phyloP scores from a whole-genome alignment of 2,113 vertebrate species.

The Rafetus swinhoei region DNA sequence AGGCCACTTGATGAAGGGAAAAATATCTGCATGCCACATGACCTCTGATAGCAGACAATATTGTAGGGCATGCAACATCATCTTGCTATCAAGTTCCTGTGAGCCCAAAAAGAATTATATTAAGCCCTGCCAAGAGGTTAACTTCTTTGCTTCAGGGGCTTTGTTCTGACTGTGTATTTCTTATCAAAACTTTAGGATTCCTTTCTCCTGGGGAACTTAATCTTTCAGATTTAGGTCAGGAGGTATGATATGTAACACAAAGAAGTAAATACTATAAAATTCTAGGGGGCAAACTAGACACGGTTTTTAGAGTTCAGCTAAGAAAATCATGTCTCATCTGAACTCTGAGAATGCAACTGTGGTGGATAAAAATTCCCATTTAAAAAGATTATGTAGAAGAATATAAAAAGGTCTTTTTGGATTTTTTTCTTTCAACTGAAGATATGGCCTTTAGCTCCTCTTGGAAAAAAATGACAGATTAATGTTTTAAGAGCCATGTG shows the following conservation, averaged over 20 bases:
- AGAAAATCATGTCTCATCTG: neutral
- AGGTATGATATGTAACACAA: slow-evolving; percentile 30
- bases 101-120: slow-evolving; percentile 77
- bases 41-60: slow-evolving; percentile 81
- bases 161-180: slow-evolving; percentile 25
- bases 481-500: neutral
- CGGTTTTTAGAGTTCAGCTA: slow-evolving; percentile 8
- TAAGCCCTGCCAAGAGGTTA: slow-evolving; percentile 75
- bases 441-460: neutral
- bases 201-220: slow-evolving; percentile 44
- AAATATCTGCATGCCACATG: slow-evolving; percentile 84
- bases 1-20: slow-evolving; percentile 84
- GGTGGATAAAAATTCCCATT: neutral
- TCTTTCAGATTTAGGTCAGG: slow-evolving; percentile 55
- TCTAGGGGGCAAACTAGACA: neutral
- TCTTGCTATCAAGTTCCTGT: slow-evolving; percentile 83
- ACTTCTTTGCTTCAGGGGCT: slow-evolving; percentile 54
- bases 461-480: neutral
- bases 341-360: neutral
- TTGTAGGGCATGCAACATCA: slow-evolving; percentile 82
- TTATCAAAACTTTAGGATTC: slow-evolving; percentile 37
- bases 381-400: neutral
- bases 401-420: neutral
- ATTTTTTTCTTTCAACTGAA: neutral
- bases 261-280: slow-evolving; percentile 58